A percentile compares a stretch with the other conserved stretches of the same genome.
Conservation (phyloP, 2,797 vertebrate species). For the Morus bassanus region DNA sequence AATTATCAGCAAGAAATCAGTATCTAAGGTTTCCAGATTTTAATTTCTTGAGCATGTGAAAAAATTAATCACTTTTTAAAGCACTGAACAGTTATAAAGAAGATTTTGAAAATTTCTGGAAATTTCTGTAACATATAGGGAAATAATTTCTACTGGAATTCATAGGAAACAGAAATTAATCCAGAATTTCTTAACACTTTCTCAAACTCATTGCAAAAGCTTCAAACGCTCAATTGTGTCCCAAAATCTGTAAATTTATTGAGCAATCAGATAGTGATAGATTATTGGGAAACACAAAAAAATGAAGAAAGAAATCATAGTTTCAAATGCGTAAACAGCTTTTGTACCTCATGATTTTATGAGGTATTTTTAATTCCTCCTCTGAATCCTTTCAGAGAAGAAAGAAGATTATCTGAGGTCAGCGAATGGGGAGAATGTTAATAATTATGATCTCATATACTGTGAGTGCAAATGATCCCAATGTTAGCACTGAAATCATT, state of each 20-base stretch:
- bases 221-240: not conserved
- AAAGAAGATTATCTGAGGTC: not conserved
- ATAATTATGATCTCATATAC: not conserved
- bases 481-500: not conserved
- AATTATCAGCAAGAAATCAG: not conserved
- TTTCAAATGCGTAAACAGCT: not conserved
- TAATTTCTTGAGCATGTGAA: not conserved
- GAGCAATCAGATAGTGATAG: not conserved
- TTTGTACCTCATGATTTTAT: not conserved
- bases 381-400: not conserved
- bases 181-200: not conserved
- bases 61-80: not conserved
- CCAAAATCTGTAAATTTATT: not conserved
- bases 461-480: not conserved
- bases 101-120: not conserved
- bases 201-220: not conserved
- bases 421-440: not conserved
- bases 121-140: fast-evolving
- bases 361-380: not conserved
- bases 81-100: not conserved
- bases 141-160: not conserved
- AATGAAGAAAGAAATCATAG: fast-evolving
- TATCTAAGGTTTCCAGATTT: not conserved
- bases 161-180: not conserved
- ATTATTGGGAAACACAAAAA: not conserved